Conservation (phyloP, 2,113 vertebrate species). For the Haemorhous mexicanus region DNA sequence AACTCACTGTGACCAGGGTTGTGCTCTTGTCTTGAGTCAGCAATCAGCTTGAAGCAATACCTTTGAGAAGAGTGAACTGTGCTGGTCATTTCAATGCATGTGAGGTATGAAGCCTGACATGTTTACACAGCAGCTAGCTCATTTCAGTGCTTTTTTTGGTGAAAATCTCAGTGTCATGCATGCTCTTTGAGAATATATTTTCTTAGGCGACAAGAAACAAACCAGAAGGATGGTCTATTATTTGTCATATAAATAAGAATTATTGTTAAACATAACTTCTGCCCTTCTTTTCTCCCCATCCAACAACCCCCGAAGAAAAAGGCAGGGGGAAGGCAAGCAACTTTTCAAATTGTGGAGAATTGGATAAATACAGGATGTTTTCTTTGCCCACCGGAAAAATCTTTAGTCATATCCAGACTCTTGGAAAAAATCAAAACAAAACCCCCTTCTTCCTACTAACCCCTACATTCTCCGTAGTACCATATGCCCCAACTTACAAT, state of each 20-base stretch:
- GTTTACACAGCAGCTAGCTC: not conserved
- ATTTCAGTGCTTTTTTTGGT: not conserved
- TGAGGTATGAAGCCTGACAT: not conserved
- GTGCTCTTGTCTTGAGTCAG: slow-evolving; percentile 55
- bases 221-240: not conserved
- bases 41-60: slow-evolving; percentile 56
- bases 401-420: slow-evolving; percentile 19
- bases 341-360: not conserved
- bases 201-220: not conserved
- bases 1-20: slow-evolving; percentile 12
- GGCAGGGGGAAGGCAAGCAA: fast-evolving
- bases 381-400: slow-evolving; percentile 2
- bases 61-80: not conserved
- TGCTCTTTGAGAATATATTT: not conserved
- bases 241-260: not conserved
- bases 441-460: slow-evolving; percentile 10
- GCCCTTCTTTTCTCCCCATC: not conserved
- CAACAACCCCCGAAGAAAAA: fast-evolving
- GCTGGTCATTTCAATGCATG: not conserved
- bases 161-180: not conserved
- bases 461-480: not conserved
- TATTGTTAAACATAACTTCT: not conserved
- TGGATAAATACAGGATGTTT: slow-evolving; percentile 9
- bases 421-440: slow-evolving; percentile 47
- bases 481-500: slow-evolving; percentile 16